These are phyloP conservation scores for Ahaetulla prasina DNA, from an alignment of 2,113 vertebrate genomes.

Conservation along the genomic window DNA sequence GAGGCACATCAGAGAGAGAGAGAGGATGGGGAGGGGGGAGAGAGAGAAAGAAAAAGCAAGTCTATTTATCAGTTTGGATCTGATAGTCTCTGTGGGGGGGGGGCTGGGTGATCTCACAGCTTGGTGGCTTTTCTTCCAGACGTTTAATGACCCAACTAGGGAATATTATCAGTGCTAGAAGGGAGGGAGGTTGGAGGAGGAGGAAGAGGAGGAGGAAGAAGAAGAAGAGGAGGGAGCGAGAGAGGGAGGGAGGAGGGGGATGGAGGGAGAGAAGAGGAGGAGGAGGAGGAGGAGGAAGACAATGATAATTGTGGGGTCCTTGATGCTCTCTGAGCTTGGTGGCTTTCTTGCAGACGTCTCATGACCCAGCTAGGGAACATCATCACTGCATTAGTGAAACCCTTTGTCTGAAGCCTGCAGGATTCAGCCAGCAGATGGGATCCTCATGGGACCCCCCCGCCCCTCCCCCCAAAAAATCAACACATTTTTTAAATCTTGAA, in stretches of 20 bases:
- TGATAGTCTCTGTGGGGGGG: neutral
- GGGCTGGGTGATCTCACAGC: neutral
- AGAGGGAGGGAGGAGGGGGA: no score
- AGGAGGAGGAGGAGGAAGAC: no score
- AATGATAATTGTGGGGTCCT: no score
- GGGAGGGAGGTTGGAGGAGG: no score
- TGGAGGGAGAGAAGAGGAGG: no score
- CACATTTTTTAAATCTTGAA: neutral
- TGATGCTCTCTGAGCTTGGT: no score
- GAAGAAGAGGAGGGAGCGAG: no score
- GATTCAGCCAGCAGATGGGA: conserved; percentile 30
- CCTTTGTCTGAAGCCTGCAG: conserved; percentile 6
- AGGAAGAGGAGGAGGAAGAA: no score
- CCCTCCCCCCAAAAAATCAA: no score
- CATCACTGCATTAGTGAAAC: neutral
- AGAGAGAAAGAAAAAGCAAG: neutral
- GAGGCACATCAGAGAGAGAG: neutral
- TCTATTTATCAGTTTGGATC: neutral
- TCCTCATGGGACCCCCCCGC: no score
- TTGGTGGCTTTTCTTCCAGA: neutral
- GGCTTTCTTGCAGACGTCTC: neutral
- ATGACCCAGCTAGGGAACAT: neutral
- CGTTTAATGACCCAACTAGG: no score
- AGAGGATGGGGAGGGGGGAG: neutral
- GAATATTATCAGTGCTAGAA: no score